Evolutionary conservation across 30 jellyfish, hydroid and myxozoan species (phyloP), one percentile per base, ranked within the genome.

Genomic region (Cassiopea andromeda): DNA sequence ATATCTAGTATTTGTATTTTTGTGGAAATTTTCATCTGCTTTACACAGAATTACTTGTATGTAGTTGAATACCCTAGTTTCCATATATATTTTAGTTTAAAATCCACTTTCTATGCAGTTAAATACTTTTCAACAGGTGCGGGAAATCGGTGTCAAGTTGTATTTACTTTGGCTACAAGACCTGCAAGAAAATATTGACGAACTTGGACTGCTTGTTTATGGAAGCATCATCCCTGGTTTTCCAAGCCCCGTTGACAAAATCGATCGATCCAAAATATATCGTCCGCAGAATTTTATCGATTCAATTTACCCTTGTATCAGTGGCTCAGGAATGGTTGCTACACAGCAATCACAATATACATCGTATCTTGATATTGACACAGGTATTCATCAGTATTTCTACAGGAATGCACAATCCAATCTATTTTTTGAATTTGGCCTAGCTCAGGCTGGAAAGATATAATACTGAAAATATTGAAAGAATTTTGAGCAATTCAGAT

Each of bases 211-310:
- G 76, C 92, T 94, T 46, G 92, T 90, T 44, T 94, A 90, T 80
- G 98, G 97, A 9, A 90, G 98, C 94, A 85, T 94, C 48, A 85
- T 94, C 8, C 97, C 98, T 49, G 91, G 93, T n/a, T 94, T 94
- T 76, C 97, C 98, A 8, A 90, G 88, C 87, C 94, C 97, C 16
- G 54, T 94, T 44, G 27, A 69, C 47, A 73, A 75, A 70, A 82
- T 94, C 38, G 94, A 90, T 72, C 57, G 48, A 70, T 47, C 94
- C 54, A 74, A 82, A 67, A 90, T 86, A 18, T 74, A 85, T 69
- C 83, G 97, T 48, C 89, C 92, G 38, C 80, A 81, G 82, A 84
- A 76, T 70, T 83, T 69, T 60, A 66, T 90, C 7, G 97, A 94
- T n/a, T 83, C 90, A 18, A 75, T 90, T 14, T 83, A 71, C 19